Evolutionary conservation across 2,888 invertebrate species (phyloP).

Genomic region (Pristionchus japonicus): DNA sequence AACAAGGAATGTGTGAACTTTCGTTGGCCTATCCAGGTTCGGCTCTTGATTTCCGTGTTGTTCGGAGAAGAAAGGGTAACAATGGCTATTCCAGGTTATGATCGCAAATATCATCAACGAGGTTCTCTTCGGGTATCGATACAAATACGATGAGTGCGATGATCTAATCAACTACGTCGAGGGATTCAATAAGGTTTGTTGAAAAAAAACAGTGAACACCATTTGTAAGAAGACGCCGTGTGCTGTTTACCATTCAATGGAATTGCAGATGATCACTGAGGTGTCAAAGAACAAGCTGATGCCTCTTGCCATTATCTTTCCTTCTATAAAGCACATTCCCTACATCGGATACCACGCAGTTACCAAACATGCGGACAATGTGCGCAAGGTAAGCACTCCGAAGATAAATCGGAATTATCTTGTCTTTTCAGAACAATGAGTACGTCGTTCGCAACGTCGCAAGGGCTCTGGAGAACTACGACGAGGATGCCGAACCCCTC

Average conservation of each 20-base stretch:
- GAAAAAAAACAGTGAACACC: too few relatives aligned
- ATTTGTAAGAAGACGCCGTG: too few relatives aligned
- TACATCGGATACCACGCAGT: neutral
- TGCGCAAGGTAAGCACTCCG: neutral
- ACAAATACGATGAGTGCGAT: too few relatives aligned
- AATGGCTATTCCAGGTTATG: neutral
- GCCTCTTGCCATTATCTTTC: neutral
- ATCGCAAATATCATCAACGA: conserved; percentile 31
- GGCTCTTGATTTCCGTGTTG: too few relatives aligned
- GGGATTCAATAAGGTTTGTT: conserved; percentile 13
- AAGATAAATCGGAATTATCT: neutral
- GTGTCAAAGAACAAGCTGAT: neutral
- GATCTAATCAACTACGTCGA: conserved; percentile 17
- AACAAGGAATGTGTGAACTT: neutral
- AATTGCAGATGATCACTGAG: neutral
- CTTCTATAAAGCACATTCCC: neutral
- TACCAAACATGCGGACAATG: neutral
- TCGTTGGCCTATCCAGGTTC: conserved; percentile 3
- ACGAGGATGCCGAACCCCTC: neutral
- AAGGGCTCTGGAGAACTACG: neutral
- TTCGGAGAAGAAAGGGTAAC: neutral
- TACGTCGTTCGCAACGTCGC: neutral
- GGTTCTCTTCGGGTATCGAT: too few relatives aligned
- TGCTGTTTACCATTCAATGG: neutral
- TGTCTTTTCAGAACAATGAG: neutral